Evolutionary conservation across 2,888 invertebrate species (phyloP), one percentile per base, ranked within the genome.

Genomic region (Steinernema carpocapsae): DNA sequence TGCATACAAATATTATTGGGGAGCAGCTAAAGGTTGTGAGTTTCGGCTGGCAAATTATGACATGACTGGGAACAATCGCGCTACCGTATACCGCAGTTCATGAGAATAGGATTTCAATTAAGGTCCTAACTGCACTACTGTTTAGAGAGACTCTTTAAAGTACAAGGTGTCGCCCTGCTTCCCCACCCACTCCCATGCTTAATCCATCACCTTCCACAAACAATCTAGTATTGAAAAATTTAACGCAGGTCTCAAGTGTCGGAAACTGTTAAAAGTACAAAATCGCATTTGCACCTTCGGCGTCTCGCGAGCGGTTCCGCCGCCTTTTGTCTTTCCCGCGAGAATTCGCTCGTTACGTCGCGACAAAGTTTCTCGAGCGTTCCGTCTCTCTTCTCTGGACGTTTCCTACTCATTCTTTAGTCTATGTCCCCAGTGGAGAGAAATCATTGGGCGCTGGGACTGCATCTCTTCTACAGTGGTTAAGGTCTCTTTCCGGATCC

Each of bases 81-180:
- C 24, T 52, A 52, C 52, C 52, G 52, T 52, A 52, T 24, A 10
- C 19, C 52, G 22, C 52, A 52, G 52, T 52, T 19, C 52, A 52
- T 52, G 52, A 52, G 52, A 52, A 24, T 22, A 22, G 24, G 19
- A 4, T 19, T 10, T 37, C 37, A 37, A 37, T 37, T 37, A 37
- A 37, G 3, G 37, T 37, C 37, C 37, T 37, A 10, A 37, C 37
- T 3, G 4, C 4, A 10, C 37, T 37, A 37, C 37, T 10, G 37
- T 37, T 37, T 7, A 48, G 48, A 48, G 19, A 48, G 48, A 48
- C 48, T 48, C 48, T 48, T 48, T 19, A 48, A 19, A 48, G 48
- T 48, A 19, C 48, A 48, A 19, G 17, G 17, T n/a, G 19, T 14
- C 48, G 19, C 14, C 19, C 19, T 19, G 19, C 48, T 2, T 48